Conservation (phyloP, 2,797 vertebrate genomes). For the Anabas testudineus region DNA sequence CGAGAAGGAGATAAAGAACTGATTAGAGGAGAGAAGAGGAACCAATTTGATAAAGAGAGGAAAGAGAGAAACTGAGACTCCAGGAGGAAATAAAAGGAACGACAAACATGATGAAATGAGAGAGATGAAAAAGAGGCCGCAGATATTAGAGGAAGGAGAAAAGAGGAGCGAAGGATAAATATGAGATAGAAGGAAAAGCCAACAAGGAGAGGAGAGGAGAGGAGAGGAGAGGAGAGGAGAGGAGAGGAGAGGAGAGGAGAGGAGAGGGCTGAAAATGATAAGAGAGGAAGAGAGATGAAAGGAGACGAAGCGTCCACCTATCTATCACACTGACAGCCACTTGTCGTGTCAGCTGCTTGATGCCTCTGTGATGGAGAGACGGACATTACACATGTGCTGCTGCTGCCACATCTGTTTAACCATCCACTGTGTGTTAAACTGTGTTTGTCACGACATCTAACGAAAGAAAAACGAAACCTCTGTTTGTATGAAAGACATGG, state of each 20-base stretch:
- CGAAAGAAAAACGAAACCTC: too few relatives aligned
- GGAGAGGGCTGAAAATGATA: background rate
- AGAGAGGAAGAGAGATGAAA: slow-evolving; percentile 8
- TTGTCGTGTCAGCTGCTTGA: slow-evolving; percentile 67
- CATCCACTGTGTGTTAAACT: slow-evolving; percentile 3
- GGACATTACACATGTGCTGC: slow-evolving; percentile 73
- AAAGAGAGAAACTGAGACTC: too few relatives aligned
- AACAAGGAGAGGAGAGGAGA: background rate
- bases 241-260: background rate
- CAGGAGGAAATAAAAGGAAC: too few relatives aligned
- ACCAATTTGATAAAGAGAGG: too few relatives aligned
- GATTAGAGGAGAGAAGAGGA: too few relatives aligned
- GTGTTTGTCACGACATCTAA: background rate
- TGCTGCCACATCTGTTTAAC: slow-evolving; percentile 63
- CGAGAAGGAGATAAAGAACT: too few relatives aligned
- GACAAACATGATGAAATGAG: too few relatives aligned
- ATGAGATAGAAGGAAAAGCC: too few relatives aligned
- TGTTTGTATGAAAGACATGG: too few relatives aligned
- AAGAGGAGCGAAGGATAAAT: too few relatives aligned
- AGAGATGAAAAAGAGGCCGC: too few relatives aligned
- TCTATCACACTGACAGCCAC: slow-evolving; percentile 60
- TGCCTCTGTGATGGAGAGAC: slow-evolving; percentile 63
- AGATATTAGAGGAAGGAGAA: too few relatives aligned
- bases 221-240: background rate
- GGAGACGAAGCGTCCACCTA: slow-evolving; percentile 28